A percentile compares a stretch with the other conserved stretches of the same genome.
Conservation (phyloP, 2,113 vertebrate genomes). For the Heterochromis multidens region DNA sequence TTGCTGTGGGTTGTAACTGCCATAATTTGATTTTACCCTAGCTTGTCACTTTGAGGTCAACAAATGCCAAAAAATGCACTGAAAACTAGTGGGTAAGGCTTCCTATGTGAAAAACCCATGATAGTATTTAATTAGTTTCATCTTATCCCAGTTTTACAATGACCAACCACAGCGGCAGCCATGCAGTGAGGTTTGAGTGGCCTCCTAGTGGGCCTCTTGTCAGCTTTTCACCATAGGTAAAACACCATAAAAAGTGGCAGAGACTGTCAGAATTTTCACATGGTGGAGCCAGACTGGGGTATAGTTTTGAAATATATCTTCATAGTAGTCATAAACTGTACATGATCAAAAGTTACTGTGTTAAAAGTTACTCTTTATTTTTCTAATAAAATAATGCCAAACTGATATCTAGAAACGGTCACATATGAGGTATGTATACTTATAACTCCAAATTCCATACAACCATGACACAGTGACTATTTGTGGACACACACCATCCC, state of each 20-base stretch:
- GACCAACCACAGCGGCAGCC: neutral
- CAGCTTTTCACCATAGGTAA: neutral
- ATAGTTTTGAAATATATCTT: neutral
- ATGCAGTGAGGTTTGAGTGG: neutral
- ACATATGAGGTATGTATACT: neutral
- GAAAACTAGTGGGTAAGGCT: neutral
- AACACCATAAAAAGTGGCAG: rapidly evolving
- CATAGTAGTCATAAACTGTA: neutral
- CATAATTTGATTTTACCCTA: too few relatives aligned
- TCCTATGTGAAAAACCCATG: neutral
- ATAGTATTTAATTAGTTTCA: neutral
- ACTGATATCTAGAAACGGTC: neutral
- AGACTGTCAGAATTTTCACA: neutral
- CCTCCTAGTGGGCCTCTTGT: neutral
- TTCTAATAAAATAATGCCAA: rapidly evolving
- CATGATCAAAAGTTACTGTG: neutral
- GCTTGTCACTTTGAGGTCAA: neutral
- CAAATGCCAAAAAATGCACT: neutral
- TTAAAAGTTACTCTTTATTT: too few relatives aligned
- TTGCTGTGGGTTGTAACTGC: too few relatives aligned
- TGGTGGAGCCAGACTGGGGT: neutral
- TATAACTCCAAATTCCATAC: neutral
- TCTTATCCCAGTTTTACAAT: neutral
- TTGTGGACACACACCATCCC: neutral
- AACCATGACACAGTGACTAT: neutral